Base-by-base conservation (phyloP, 2,888 invertebrate species). In the Philereme vetulata region DNA sequence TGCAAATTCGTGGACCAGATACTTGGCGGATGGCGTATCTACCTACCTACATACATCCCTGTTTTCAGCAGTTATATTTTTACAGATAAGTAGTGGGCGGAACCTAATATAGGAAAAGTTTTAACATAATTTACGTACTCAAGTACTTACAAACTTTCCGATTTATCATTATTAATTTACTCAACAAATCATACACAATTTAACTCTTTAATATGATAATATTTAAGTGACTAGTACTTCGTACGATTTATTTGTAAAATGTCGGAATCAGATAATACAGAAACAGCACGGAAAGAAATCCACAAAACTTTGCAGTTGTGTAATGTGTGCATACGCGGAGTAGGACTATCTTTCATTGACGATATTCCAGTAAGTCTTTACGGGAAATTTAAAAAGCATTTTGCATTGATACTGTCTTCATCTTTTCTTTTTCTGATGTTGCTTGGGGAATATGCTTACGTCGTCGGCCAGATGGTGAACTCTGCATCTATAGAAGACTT, bases 261-360 rank as follows among this genome's bases (percentile, higher is more conserved):
- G 48, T 48, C 48, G 35, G 48, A 35, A 34, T n/a, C 9, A 4
- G 46, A 46, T n/a, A 6, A 44, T 21, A 59, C 60, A 53, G 5
- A 8, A 21, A 57, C 66, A 2, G 78, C 81, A 32, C 66, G 60
- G n/a, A 67, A 68, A 46, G 86, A 86, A 73, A 83, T 86, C 50
- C 66, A 72, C 33, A 73, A 74, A 56, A 82, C 84, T 0, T 67
- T 87, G 47, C 71, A 66, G 7, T 65, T 84, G 38, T 82, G 81
- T 47, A 82, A 84, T 62, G 81, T 80, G 63, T 85, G 81, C 57
- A 78, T 82, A 35, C 73, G 80, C 11, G 68, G 72, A 57, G 68
- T 85, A 40, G 85, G 84, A 0, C 66, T 86, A 11, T 84, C 85
- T 10, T 83, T 86, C 36, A 77, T 78, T 51, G 81, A 82, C 51